Conservation (phyloP, 2,888 invertebrate species). For the Stomorhina lunata region DNA sequence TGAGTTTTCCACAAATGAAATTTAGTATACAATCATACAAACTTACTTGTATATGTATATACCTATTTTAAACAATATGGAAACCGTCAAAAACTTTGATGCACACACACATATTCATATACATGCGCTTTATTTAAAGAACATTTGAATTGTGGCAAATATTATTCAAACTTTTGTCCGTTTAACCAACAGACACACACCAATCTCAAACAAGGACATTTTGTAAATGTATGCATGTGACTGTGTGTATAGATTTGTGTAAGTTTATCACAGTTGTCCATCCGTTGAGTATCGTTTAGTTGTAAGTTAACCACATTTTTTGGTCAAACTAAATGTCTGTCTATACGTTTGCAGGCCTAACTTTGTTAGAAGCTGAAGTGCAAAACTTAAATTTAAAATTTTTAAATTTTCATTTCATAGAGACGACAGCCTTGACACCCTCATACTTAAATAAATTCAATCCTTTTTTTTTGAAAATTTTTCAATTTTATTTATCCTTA, state of each 20-base stretch:
- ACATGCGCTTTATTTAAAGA: neutral
- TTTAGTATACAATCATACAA: too few relatives aligned
- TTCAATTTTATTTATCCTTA: neutral
- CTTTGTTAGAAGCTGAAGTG: neutral
- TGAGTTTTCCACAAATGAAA: too few relatives aligned
- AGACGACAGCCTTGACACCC: constrained; percentile 34
- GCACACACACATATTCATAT: neutral
- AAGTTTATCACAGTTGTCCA: neutral
- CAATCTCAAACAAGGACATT: neutral
- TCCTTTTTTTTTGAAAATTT: neutral
- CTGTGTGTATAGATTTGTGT: neutral
- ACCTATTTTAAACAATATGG: neutral
- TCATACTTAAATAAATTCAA: neutral
- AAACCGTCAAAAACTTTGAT: neutral
- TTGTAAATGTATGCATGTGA: neutral
- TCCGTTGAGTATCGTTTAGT: neutral
- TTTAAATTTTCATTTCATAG: neutral
- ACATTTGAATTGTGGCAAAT: constrained; percentile 42
- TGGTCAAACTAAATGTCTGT: constrained; percentile 12
- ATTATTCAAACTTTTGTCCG: constrained; percentile 36
- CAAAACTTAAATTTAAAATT: neutral
- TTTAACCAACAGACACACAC: neutral
- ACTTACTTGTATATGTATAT: too few relatives aligned
- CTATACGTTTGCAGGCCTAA: neutral
- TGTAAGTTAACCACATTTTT: constrained; percentile 38